Conservation (phyloP, 2,797 vertebrate species). For the Picus viridis region DNA sequence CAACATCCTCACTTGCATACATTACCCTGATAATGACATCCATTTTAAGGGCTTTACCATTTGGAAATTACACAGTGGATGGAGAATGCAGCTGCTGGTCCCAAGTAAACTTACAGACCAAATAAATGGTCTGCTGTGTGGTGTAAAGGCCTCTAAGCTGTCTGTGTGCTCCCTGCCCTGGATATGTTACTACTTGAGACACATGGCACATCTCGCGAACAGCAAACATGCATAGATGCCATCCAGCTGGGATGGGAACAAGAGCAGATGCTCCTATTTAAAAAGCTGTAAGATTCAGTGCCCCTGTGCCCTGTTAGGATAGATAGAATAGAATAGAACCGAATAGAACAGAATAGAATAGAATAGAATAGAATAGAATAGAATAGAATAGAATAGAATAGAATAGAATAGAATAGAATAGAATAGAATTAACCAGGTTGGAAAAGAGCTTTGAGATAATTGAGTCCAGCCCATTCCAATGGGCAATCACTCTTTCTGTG, state of each 20-base stretch:
- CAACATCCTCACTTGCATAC: neutral
- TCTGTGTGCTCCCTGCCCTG: neutral
- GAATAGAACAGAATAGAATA: too few species aligned
- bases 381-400: too few species aligned
- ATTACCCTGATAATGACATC: neutral
- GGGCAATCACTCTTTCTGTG: too few species aligned
- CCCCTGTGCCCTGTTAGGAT: constrained; percentile 6
- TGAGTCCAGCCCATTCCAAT: too few species aligned
- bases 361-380: too few species aligned
- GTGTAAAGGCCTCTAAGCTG: constrained; percentile 2
- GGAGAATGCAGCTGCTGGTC: constrained; percentile 41
- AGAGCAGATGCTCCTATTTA: constrained; percentile 65
- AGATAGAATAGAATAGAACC: too few species aligned
- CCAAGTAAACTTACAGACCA: neutral
- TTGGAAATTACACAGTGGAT: constrained; percentile 44
- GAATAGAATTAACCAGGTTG: too few species aligned
- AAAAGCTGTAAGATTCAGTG: constrained; percentile 34
- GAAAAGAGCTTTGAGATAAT: too few species aligned
- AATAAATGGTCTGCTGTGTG: neutral
- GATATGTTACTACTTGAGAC: neutral
- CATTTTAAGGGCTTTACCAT: neutral
- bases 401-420: too few species aligned
- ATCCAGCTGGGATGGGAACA: constrained; percentile 55
- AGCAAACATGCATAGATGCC: constrained; percentile 21
- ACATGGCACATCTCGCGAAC: constrained; percentile 37